phyloP scores from a whole-genome alignment of 2,888 invertebrate species.

The Beris morrisii region DNA sequence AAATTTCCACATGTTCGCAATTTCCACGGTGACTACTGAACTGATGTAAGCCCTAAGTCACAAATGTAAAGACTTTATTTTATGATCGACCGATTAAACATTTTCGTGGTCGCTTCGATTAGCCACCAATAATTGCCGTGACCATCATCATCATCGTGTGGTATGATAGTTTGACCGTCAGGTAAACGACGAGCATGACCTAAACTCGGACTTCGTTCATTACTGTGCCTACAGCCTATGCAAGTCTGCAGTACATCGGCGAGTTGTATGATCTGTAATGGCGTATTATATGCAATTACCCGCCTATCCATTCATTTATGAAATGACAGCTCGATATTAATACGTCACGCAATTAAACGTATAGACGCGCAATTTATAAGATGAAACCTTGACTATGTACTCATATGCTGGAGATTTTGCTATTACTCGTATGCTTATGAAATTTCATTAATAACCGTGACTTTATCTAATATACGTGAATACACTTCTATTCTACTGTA shows the following conservation, averaged over 20 bases:
- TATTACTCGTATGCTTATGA: no score
- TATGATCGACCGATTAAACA: no score
- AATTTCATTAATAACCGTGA: no score
- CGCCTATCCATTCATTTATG: conserved; percentile 44
- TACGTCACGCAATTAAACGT: conserved; percentile 45
- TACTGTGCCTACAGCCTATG: background rate
- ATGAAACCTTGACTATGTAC: background rate
- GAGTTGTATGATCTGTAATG: conserved; percentile 17
- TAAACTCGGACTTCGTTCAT: background rate
- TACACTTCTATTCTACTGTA: no score
- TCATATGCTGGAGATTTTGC: no score
- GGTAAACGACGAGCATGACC: background rate
- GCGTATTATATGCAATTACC: conserved; percentile 40
- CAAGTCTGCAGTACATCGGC: background rate
- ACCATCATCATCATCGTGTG: conserved; percentile 3
- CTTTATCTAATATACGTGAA: no score
- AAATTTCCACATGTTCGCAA: no score
- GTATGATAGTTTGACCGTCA: background rate
- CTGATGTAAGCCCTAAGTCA: no score
- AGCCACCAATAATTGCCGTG: conserved; percentile 16
- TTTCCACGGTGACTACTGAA: no score
- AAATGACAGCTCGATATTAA: conserved; percentile 44
- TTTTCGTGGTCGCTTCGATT: background rate
- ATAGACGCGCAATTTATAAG: conserved; percentile 40
- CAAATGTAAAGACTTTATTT: no score